Conservation (phyloP, 1,140 invertebrate species). For the Habropoda laboriosa region DNA sequence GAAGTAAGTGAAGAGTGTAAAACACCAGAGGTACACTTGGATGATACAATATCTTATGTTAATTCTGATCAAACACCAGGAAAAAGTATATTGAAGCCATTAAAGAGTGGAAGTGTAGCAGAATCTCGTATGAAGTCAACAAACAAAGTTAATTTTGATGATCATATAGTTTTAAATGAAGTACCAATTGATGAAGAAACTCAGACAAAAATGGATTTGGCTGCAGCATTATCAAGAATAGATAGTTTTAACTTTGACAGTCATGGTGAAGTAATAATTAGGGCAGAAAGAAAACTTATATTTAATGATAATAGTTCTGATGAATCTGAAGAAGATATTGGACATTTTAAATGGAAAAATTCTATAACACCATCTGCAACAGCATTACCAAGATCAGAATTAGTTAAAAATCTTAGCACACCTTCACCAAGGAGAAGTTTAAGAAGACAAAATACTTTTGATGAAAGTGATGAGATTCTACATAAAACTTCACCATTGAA, state of each 20-base stretch:
- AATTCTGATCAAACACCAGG: constrained; percentile 76
- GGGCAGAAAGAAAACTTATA: constrained; percentile 61
- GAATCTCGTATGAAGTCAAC: constrained; percentile 53
- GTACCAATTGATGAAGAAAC: constrained; percentile 58
- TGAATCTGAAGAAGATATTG: neutral
- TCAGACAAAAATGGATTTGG: constrained; percentile 42
- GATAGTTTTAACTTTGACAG: constrained; percentile 57
- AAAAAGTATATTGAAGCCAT: constrained; percentile 76
- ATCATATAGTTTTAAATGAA: constrained; percentile 53
- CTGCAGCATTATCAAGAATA: constrained; percentile 54
- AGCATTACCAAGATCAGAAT: neutral
- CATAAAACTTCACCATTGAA: neutral
- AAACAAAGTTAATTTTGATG: constrained; percentile 65
- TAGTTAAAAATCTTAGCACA: neutral
- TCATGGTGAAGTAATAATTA: constrained; percentile 19
- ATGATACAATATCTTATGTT: constrained; percentile 71
- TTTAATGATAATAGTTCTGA: constrained; percentile 65
- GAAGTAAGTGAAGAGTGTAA: constrained; percentile 72
- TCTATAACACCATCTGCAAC: neutral
- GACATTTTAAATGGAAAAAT: neutral
- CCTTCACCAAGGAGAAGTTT: neutral
- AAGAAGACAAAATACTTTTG: neutral
- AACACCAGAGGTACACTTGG: constrained; percentile 73
- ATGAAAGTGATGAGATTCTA: neutral
- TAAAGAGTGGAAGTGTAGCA: constrained; percentile 41